Conservation (phyloP, 1,140 invertebrate species). For the Polypedilum pembai region DNA sequence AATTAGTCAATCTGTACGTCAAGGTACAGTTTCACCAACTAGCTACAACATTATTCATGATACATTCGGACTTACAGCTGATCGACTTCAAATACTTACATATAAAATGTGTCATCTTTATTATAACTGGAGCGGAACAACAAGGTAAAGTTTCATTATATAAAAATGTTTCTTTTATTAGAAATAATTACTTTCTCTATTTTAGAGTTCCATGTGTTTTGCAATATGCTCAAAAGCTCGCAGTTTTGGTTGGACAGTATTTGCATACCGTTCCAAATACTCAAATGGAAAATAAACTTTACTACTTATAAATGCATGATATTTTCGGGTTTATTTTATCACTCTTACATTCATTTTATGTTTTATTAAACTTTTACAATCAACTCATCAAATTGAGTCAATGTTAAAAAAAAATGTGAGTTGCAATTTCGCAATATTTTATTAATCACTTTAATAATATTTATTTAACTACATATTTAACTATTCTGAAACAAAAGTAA, state of each 20-base stretch:
- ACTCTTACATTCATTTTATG: background rate
- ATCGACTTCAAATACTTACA: slow-evolving; percentile 63
- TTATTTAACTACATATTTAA: too few relatives aligned
- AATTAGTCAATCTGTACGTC: slow-evolving; percentile 64
- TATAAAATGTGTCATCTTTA: slow-evolving; percentile 80
- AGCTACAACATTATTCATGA: slow-evolving; percentile 72
- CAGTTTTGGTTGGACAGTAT: slow-evolving; percentile 66
- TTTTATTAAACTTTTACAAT: background rate
- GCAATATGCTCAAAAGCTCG: slow-evolving; percentile 81
- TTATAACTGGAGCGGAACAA: slow-evolving; percentile 73
- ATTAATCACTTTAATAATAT: too few relatives aligned
- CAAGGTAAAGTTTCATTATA: slow-evolving; percentile 43
- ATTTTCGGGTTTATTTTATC: background rate
- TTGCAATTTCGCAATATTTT: too few relatives aligned
- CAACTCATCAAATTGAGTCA: background rate
- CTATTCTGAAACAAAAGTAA: too few relatives aligned
- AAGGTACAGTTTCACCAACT: slow-evolving; percentile 76
- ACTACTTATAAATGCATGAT: background rate
- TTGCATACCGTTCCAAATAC: slow-evolving; percentile 48
- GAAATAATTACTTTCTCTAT: background rate
- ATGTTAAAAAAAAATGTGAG: too few relatives aligned
- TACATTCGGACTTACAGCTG: slow-evolving; percentile 51
- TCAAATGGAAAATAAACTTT: background rate
- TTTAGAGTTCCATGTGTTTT: slow-evolving; percentile 73
- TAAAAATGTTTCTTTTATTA: too few relatives aligned